Evolutionary conservation across 2,797 vertebrate genomes (phyloP), one percentile per base, ranked within the genome.

Genomic region (Gymnodraco acuticeps): DNA sequence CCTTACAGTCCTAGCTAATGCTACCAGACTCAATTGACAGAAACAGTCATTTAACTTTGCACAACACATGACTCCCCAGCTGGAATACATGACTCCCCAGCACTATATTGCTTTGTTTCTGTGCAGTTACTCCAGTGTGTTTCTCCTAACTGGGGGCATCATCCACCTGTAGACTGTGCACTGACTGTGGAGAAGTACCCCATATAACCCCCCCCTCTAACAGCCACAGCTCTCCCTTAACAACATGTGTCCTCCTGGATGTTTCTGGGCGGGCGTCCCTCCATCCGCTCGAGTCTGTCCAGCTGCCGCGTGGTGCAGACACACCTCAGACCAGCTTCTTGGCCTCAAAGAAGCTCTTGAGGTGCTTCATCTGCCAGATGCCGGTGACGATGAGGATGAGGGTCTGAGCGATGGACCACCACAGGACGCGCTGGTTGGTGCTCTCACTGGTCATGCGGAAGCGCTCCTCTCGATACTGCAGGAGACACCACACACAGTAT

Each of bases 331-430:
- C 97, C 81, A 99, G 89, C 70, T 98, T 99, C 91, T 99, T 99
- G 79, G 98, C 97, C 84, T 99, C 97, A 17, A 98, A 99, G 92
- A 99, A 99, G 88, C 97, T 97, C 87, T 99, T 99, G 72, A 98
- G 96, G 71, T 99, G 98, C 70, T 96, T 95, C 97, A 99, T 99
- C 91, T 99, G 98, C 97, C 98, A 99, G 84, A 98, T 96, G 47
- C 97, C 97, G 0, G 96, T 99, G 88, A 97, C 84, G 81, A 99
- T 96, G 84, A 99, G 97, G 93, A 99, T 99, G 91, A 97, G 86
- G 0, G 97, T 98, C 88, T 99, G 98, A 14, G 97, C 94, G 0
- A 99, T 98, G 81, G 98, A 99, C 98, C 98, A 99, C 97, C 98
- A 99, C 8, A 99, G 95, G 20, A 99, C 97, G 0, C 97, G 94